A percentile compares a stretch with the other conserved stretches of the same genome.
Evolutionary conservation across 2,888 invertebrate species (phyloP).

Genomic region (Melipona beecheii): DNA sequence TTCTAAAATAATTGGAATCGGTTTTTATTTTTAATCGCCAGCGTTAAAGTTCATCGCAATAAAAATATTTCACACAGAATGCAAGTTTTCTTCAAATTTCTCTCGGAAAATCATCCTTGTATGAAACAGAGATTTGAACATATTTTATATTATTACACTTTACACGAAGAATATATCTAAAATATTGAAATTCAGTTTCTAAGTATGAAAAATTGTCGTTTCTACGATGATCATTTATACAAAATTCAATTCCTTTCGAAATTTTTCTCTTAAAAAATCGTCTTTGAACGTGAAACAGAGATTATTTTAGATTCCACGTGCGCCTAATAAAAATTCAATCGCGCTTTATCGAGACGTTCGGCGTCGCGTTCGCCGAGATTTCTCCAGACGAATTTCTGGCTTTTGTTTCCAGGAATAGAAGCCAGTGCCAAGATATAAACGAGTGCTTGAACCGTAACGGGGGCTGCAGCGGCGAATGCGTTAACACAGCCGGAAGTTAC

Average conservation of each 20-base stretch:
- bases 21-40: background rate
- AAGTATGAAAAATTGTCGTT: too few relatives aligned
- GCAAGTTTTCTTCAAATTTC: too few relatives aligned
- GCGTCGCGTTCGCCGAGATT: background rate
- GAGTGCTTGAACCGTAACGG: conserved; percentile 81
- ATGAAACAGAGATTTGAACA: too few relatives aligned
- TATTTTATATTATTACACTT: too few relatives aligned
- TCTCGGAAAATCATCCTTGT: too few relatives aligned
- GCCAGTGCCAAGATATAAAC: conserved; percentile 81
- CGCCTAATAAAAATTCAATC: background rate
- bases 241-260: background rate
- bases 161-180: too few relatives aligned
- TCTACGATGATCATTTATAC: too few relatives aligned
- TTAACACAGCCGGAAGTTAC: conserved; percentile 83
- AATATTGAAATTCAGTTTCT: too few relatives aligned
- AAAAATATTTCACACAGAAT: background rate
- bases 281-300: too few relatives aligned
- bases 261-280: background rate
- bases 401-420: conserved; percentile 74
- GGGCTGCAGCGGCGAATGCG: conserved; percentile 83
- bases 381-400: conserved; percentile 17
- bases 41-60: background rate
- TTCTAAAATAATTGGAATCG: background rate
- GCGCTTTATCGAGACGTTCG: background rate
- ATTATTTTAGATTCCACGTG: background rate